phyloP scores from a whole-genome alignment of 2,797 vertebrate genomes.

The Muraenolepis orangiensis region DNA sequence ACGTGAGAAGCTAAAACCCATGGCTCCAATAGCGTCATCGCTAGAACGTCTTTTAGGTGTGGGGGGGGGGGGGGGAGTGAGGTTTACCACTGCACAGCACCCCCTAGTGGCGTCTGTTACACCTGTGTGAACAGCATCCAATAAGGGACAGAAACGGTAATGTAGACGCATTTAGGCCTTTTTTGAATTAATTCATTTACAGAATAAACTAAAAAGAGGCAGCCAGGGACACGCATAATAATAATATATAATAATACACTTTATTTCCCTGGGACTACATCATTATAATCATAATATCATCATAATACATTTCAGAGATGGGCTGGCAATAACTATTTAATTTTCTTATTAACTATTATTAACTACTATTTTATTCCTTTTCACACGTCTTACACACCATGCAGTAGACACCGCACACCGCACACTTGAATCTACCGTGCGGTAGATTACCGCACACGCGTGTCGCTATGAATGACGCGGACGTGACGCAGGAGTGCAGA shows the following conservation, averaged over 20 bases:
- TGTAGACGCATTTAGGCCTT: not conserved
- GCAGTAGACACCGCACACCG: no score
- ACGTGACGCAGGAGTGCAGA: not conserved
- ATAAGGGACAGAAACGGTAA: not conserved
- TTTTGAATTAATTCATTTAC: not conserved
- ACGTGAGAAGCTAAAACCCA: no score
- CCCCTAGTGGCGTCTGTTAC: no score
- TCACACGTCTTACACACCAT: not conserved
- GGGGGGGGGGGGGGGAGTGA: no score
- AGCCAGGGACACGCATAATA: not conserved
- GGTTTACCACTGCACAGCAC: no score
- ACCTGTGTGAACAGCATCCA: no score
- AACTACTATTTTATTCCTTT: no score
- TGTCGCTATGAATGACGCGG: no score
- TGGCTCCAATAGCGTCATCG: no score
- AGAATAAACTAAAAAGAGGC: not conserved
- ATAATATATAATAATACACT: not conserved
- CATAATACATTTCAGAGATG: not conserved
- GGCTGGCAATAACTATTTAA: not conserved
- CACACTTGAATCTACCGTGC: no score
- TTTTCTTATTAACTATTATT: no score
- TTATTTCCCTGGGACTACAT: not conserved
- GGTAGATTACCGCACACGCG: not conserved
- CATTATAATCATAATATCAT: not conserved
- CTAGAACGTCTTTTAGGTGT: no score